Evolutionary conservation across 92 coral and sea anemone genomes (phyloP), one percentile per base, ranked within the genome.

Genomic region (Ricordea florida): DNA sequence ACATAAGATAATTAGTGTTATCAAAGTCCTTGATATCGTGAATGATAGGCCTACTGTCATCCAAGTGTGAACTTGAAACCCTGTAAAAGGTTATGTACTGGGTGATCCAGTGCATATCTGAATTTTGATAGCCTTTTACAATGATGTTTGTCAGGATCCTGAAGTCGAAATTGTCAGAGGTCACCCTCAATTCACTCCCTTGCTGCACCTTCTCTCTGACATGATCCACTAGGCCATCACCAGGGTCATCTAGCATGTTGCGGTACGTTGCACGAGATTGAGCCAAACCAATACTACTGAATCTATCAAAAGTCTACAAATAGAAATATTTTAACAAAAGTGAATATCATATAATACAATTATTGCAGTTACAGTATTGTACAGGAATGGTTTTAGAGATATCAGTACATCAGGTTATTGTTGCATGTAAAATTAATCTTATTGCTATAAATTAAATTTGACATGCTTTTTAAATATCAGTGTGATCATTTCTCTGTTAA

Each of bases 41-140:
- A 5, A 78, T 74, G 21, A 70, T 14, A 15, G 82, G 90, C 30
- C 20, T 64, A 1, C 61, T 62, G 50, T 85, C 81, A 22, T 85
- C 81, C 5, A 85, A 38, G 15, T 56, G 48, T 6, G 49, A 2
- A 10, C 68, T 32, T 6, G 85, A 53, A 4, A 85, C 62, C 46
- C 90, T 30, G 46, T 85, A 80, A 69, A 85, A 78, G 9, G 85
- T 85, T 1, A 55, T 21, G 62, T 37, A 85, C 20, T 85, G 90
- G 6, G 69, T 18, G 5, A 78, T 85, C 81, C 85, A 78, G 46
- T 85, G 90, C 63, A 68, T 68, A 22, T 85, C 90, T 16, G 85
- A 69, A 52, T 78, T 85, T 62, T 69, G 49, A 37, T 76, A 25
- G 0, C 74, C 77, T 13, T 58, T 58, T 44, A 75, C 29, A 18